Evolutionary conservation across 2,888 invertebrate genomes (phyloP).

Genomic region (Pocota personata): DNA sequence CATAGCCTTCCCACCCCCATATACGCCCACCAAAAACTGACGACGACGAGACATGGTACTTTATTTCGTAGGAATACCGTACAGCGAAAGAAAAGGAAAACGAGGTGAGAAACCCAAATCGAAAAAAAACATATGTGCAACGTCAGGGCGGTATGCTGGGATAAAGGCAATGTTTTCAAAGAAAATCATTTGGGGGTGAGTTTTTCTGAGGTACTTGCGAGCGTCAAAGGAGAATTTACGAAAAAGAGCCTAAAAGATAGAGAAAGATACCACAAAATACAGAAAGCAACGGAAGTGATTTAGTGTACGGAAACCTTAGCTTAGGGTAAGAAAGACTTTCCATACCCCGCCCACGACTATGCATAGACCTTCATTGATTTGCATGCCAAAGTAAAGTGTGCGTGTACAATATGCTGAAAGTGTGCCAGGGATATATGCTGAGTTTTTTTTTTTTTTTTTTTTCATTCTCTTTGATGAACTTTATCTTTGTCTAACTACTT

Average conservation of each 20-base stretch:
- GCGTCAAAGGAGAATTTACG: slow-evolving; percentile 5
- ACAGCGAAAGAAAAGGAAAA: neutral
- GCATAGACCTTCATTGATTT: slow-evolving; percentile 67
- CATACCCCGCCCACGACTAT: neutral
- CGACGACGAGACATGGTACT: slow-evolving; percentile 34
- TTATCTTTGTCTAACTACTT: slow-evolving; percentile 35
- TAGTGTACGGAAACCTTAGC: slow-evolving; percentile 21
- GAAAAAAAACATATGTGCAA: slow-evolving; percentile 5
- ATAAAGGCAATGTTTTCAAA: neutral
- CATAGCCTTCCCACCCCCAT: neutral
- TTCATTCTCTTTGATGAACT: slow-evolving; percentile 21
- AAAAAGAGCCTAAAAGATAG: slow-evolving; percentile 6
- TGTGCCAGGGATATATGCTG: slow-evolving; percentile 61
- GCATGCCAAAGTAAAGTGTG: slow-evolving; percentile 56
- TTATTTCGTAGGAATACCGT: neutral
- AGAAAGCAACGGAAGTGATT: slow-evolving; percentile 40
- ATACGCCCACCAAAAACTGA: neutral
- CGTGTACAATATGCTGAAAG: slow-evolving; percentile 51
- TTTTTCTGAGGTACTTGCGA: neutral
- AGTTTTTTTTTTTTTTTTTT: neutral
- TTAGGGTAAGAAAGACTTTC: slow-evolving; percentile 3
- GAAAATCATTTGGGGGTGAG: neutral
- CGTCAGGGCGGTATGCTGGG: neutral
- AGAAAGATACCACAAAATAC: neutral
- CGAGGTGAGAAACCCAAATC: neutral